phyloP scores from a whole-genome alignment of 2,888 invertebrate species.

The Aporophyla nigra region DNA sequence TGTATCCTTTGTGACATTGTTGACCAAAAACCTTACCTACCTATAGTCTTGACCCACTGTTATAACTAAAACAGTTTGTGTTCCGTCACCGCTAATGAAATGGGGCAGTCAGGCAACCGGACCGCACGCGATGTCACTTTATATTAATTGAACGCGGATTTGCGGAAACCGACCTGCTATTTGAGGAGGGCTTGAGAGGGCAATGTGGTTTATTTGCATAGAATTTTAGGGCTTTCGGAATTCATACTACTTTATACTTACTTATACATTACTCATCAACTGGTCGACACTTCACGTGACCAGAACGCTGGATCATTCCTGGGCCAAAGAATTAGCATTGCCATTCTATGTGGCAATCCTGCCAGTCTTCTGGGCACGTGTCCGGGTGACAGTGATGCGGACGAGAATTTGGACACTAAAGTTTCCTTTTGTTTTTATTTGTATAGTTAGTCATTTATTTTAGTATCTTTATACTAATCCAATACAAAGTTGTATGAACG shows the following conservation, averaged over 20 bases:
- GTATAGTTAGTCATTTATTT: too few species aligned
- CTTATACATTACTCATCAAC: too few species aligned
- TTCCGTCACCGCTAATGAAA: constrained; percentile 34
- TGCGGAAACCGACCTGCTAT: constrained; percentile 47
- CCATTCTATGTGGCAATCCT: too few species aligned
- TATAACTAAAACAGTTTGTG: constrained; percentile 36
- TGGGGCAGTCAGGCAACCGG: constrained; percentile 37
- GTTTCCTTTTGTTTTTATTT: too few species aligned
- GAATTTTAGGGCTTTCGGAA: not conserved
- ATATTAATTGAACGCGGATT: constrained; percentile 61
- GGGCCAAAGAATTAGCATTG: too few species aligned
- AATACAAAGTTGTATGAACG: too few species aligned
- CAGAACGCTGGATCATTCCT: too few species aligned
- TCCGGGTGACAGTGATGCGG: too few species aligned
- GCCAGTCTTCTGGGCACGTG: too few species aligned
- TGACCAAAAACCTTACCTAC: not conserved
- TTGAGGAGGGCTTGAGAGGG: constrained; percentile 2
- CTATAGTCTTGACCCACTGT: constrained; percentile 31
- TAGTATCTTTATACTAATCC: too few species aligned
- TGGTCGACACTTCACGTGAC: too few species aligned
- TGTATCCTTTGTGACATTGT: not conserved
- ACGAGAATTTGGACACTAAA: too few species aligned
- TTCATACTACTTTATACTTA: not conserved
- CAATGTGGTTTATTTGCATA: not conserved
- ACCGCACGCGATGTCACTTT: constrained; percentile 62